Conservation (phyloP, 2,888 invertebrate species). For the Allygus modestus region DNA sequence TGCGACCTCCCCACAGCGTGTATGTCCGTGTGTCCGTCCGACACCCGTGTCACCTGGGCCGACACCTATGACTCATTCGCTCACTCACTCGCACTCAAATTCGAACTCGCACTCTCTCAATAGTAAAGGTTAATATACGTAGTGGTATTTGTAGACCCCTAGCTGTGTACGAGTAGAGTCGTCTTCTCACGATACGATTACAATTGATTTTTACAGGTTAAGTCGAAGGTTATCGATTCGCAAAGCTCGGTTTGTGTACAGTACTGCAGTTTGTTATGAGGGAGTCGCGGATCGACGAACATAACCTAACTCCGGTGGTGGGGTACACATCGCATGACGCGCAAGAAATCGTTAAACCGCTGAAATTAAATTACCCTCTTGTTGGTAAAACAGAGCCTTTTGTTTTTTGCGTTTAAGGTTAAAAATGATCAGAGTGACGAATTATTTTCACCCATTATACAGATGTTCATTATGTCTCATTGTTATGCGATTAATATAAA, state of each 20-base stretch:
- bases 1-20: neutral
- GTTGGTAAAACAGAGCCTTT: neutral
- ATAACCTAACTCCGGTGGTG: neutral
- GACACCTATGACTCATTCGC: constrained; percentile 30
- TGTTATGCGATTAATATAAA: too few species aligned
- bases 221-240: neutral
- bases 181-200: too few species aligned
- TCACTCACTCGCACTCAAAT: neutral
- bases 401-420: too few species aligned
- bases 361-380: neutral
- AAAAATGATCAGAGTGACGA: too few species aligned
- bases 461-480: too few species aligned
- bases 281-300: neutral
- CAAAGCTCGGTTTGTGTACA: neutral
- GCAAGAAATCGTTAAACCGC: neutral
- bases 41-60: neutral
- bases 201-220: too few species aligned
- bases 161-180: neutral
- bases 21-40: neutral
- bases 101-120: neutral
- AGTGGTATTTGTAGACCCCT: constrained; percentile 4
- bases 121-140: constrained; percentile 35
- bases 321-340: neutral
- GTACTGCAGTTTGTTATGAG: too few species aligned
- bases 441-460: too few species aligned